A percentile compares a stretch with the other conserved stretches of the same genome.
These are phyloP conservation scores for Archilochus colubris DNA, from an alignment of 2,113 vertebrate genomes.

Conservation along the genomic window DNA sequence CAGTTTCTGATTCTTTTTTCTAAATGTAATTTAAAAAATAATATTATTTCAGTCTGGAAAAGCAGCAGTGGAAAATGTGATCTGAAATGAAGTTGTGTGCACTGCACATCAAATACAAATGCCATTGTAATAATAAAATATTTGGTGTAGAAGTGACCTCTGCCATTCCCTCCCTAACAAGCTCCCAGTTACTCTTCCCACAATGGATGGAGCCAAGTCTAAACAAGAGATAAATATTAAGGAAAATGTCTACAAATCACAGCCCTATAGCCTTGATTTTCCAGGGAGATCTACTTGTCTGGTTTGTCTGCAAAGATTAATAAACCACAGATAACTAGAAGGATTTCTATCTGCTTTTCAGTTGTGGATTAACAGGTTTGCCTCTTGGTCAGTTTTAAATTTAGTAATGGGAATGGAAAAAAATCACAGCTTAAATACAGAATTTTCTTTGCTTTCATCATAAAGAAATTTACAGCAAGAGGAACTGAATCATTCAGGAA, in stretches of 20 bases:
- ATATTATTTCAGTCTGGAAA: background rate
- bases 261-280: background rate
- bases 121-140: background rate
- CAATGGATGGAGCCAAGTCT: background rate
- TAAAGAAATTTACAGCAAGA: background rate
- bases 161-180: background rate
- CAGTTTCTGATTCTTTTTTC: background rate
- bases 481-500: background rate
- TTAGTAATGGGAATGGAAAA: background rate
- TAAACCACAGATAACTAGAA: background rate
- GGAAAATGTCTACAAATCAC: background rate
- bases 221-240: background rate
- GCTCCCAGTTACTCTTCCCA: background rate
- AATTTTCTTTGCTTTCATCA: background rate
- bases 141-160: background rate
- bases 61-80: background rate
- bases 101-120: background rate
- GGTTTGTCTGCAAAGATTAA: background rate
- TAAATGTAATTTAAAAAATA: background rate
- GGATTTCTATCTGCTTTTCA: background rate
- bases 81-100: background rate
- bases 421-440: background rate
- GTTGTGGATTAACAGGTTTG: background rate
- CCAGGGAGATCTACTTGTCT: background rate
- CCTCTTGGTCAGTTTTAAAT: background rate